Evolutionary conservation across 2,888 invertebrate genomes (phyloP).

Genomic region (Cataglyphis livida): DNA sequence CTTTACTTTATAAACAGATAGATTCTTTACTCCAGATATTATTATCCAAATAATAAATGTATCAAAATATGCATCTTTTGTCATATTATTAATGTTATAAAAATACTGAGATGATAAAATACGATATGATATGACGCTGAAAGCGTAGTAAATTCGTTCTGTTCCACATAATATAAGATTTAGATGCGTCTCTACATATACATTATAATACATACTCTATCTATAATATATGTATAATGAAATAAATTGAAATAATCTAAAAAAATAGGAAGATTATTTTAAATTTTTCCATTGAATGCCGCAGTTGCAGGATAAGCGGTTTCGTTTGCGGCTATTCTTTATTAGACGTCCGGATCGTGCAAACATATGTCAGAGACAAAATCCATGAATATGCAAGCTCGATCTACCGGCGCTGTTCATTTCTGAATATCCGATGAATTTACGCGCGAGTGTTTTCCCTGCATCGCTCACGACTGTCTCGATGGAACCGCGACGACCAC

Average conservation of each 20-base stretch:
- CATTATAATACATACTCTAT: not conserved
- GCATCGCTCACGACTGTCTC: conserved; percentile 52
- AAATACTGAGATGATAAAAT: not conserved
- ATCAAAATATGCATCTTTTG: not conserved
- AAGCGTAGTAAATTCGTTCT: not conserved
- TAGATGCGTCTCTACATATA: not conserved
- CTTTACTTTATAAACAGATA: not conserved
- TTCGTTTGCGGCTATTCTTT: conserved; percentile 19
- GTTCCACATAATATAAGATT: not conserved
- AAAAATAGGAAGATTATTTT: not conserved
- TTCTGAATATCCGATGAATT: conserved; percentile 56
- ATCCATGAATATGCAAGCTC: conserved; percentile 66
- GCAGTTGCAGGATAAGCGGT: not conserved
- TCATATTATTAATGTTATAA: not conserved
- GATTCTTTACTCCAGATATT: not conserved
- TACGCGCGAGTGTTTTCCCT: conserved; percentile 29
- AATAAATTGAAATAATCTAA: not conserved
- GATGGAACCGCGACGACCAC: conserved; percentile 26
- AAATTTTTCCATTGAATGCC: not conserved
- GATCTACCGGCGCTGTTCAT: conserved; percentile 32
- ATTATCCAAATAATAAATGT: not conserved
- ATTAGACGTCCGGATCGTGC: conserved; percentile 2
- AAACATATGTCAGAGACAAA: conserved; percentile 41
- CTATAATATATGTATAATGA: not conserved
- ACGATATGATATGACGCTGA: too few relatives aligned